phyloP scores from a whole-genome alignment of 2,888 invertebrate genomes.

The Stenodema calcarata region DNA sequence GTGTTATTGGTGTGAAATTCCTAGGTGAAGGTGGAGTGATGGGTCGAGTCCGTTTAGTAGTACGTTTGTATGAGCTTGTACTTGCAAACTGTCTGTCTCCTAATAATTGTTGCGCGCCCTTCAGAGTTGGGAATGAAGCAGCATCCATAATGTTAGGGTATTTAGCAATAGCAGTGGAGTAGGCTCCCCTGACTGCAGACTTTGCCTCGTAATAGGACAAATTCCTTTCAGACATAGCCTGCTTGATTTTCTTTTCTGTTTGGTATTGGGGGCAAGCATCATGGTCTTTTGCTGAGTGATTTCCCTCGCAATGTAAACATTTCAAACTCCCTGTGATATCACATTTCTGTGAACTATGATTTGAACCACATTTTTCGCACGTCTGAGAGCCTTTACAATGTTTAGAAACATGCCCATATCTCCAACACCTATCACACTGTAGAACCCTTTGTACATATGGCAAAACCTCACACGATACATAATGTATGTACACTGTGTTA shows the following conservation, averaged over 20 bases:
- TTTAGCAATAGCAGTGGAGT: background rate
- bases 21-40: too few relatives aligned
- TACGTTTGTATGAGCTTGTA: background rate
- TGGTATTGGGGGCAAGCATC: background rate
- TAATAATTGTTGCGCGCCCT: background rate
- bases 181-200: background rate
- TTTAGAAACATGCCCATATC: background rate
- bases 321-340: background rate
- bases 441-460: background rate
- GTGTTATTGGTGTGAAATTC: too few relatives aligned
- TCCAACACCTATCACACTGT: background rate
- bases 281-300: background rate
- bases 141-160: background rate
- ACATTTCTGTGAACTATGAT: background rate
- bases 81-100: background rate
- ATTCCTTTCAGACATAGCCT: background rate
- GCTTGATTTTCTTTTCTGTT: background rate
- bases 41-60: background rate
- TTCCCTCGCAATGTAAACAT: background rate
- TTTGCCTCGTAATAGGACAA: background rate
- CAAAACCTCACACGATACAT: background rate
- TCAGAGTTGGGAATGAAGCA: background rate
- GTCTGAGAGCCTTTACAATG: background rate
- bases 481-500: background rate
- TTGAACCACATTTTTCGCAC: background rate